phyloP scores from a whole-genome alignment of 2,888 invertebrate species.

The Drosophila buzzatii region DNA sequence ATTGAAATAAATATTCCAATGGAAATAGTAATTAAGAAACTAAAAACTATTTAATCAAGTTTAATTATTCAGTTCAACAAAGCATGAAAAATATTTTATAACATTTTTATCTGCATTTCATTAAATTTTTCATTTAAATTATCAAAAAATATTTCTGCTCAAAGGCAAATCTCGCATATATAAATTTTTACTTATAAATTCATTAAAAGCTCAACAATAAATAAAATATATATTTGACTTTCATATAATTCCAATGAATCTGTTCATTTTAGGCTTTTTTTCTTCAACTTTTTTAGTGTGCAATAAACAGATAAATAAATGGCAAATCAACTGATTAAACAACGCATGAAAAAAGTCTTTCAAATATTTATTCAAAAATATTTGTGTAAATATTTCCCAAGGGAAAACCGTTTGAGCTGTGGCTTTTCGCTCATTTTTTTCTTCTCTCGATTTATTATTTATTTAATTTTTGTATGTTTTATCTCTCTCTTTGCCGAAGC shows the following conservation, averaged over 20 bases:
- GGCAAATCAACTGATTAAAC: not conserved
- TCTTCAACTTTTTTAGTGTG: not conserved
- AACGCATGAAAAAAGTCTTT: not conserved
- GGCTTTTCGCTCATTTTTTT: slow-evolving; percentile 1
- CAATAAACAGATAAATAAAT: not conserved
- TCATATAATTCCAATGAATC: not conserved
- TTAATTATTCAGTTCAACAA: not conserved
- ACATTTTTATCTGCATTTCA: not conserved
- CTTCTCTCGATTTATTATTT: slow-evolving; percentile 6
- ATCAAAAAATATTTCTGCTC: not conserved
- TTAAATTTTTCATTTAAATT: too few species aligned
- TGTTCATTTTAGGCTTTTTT: not conserved
- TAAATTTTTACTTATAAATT: not conserved
- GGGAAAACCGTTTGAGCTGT: slow-evolving; percentile 12
- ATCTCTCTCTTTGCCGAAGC: not conserved
- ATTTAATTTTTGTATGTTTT: slow-evolving; percentile 21
- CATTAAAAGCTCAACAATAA: not conserved
- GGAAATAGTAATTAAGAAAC: not conserved
- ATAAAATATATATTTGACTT: too few species aligned
- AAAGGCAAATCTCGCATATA: not conserved
- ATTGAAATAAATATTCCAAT: not conserved
- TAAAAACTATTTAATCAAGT: too few species aligned
- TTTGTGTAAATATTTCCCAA: slow-evolving; percentile 23
- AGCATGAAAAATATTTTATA: not conserved
- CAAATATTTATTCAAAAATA: not conserved